A percentile compares a stretch with the other conserved stretches of the same genome.
phyloP scores from a whole-genome alignment of 2,888 invertebrate species.

The Caenorhabditis sp. region DNA sequence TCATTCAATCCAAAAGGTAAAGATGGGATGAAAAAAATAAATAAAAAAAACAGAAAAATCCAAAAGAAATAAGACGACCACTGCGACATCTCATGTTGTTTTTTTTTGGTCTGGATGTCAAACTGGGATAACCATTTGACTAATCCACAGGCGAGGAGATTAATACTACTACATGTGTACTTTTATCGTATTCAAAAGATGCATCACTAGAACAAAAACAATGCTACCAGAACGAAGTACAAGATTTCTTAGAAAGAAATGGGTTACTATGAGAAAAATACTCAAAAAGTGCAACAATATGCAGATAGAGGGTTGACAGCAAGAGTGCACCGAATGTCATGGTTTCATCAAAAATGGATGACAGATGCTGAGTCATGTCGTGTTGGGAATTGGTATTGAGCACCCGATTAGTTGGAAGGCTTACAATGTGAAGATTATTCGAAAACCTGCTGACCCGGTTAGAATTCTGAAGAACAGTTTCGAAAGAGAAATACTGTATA shows the following conservation, averaged over 20 bases:
- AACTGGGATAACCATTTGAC: conserved; percentile 19
- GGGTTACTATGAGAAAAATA: not conserved
- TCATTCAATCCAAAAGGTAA: conserved; percentile 8
- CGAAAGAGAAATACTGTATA: too few species aligned
- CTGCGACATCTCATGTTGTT: conserved; percentile 22
- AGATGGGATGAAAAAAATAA: conserved; percentile 7
- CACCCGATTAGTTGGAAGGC: not conserved
- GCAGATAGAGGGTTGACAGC: not conserved
- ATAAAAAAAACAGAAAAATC: conserved; percentile 8
- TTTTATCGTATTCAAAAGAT: conserved; percentile 4
- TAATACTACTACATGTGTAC: conserved; percentile 15
- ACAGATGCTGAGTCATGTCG: conserved; percentile 17
- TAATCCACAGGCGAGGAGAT: conserved; percentile 19
- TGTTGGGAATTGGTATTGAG: not conserved
- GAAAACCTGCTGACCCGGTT: not conserved
- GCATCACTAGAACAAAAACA: not conserved
- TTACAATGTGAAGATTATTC: not conserved
- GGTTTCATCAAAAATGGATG: conserved; percentile 39
- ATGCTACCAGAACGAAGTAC: not conserved
- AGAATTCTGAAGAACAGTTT: not conserved
- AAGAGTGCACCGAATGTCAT: conserved; percentile 23
- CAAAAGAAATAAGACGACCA: conserved; percentile 19
- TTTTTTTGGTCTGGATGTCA: not conserved
- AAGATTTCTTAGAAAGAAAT: not conserved
- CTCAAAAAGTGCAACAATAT: conserved; percentile 5